Base-by-base conservation (phyloP, 2,888 invertebrate genomes). In the Phaonia tiefii region DNA sequence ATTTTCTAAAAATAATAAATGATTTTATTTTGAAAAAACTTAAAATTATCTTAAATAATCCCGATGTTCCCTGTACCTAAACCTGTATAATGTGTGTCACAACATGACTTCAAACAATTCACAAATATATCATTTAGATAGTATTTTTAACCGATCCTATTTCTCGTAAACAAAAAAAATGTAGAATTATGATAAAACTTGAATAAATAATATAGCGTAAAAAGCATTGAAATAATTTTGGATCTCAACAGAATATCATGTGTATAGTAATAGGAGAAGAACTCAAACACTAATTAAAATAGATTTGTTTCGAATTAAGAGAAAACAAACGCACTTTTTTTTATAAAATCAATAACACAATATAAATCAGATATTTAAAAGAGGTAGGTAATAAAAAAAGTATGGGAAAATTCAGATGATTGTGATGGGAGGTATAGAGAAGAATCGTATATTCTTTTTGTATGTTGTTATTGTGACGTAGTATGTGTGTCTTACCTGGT, bases 401-500 rank as follows among this genome's bases (percentile, higher is more conserved):
- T 42, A 63, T 63, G 63, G 42, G 39, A 54, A 26, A 67, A 58
- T 75, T 72, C 71, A 75, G 67, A 78, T 81, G 75, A 81, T 73
- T 72, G 72, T 69, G 46, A 76, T 80, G 72, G 75, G 75, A 67
- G 63, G 63, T 49, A 73, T n/a, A 60, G 15, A 25, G 56, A 42
- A n/a, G 42, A 39, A 20, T 60, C 37, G 17, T 75, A 60, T 63
- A 11, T 63, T 20, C 20, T 67, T 66, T 73, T 42, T 65, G 39
- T 69, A 13, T 37, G 20, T 56, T 37, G 20, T 63, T 44, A 60
- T 65, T 37, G 60, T 69, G 37, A 51, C 39, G 60, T 37, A 31
- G 39, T 31, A 51, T 65, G 39, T 70, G 76, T 80, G 80, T 83
- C 90, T 90, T 91, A 91, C 91, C 91, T 91, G 91, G 90, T 84